Evolutionary conservation across 2,888 invertebrate genomes (phyloP).

Genomic region (Cephus pulcher): DNA sequence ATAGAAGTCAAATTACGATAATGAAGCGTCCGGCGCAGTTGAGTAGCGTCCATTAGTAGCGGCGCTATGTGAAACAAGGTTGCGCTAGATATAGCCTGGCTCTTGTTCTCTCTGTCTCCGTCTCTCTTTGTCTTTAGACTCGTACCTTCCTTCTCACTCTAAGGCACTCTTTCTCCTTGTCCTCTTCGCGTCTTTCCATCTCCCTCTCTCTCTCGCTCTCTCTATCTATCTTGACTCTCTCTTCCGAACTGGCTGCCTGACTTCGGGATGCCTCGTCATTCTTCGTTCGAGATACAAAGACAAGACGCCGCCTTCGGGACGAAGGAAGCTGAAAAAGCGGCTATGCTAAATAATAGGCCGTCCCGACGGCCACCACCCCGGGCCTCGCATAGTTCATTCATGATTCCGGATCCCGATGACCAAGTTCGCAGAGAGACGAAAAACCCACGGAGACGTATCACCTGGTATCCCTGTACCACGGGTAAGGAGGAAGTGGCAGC

Average conservation of each 20-base stretch:
- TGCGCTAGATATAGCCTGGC: constrained; percentile 43
- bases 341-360: constrained; percentile 66
- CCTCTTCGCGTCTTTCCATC: neutral
- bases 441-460: neutral
- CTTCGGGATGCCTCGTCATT: constrained; percentile 53
- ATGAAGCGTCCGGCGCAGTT: constrained; percentile 48
- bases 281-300: constrained; percentile 59
- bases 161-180: neutral
- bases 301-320: constrained; percentile 53
- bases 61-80: constrained; percentile 30
- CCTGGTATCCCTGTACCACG: neutral
- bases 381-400: constrained; percentile 58
- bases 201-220: constrained; percentile 14
- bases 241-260: constrained; percentile 19
- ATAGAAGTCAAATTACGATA: constrained; percentile 57
- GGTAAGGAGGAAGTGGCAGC: neutral
- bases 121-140: constrained; percentile 10
- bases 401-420: constrained; percentile 33
- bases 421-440: neutral
- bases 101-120: neutral
- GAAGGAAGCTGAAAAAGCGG: constrained; percentile 56
- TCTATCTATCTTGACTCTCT: neutral
- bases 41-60: constrained; percentile 56
- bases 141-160: neutral
- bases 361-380: constrained; percentile 30